Conservation (phyloP, 1,140 invertebrate genomes). For the Zaprionus taronus region DNA sequence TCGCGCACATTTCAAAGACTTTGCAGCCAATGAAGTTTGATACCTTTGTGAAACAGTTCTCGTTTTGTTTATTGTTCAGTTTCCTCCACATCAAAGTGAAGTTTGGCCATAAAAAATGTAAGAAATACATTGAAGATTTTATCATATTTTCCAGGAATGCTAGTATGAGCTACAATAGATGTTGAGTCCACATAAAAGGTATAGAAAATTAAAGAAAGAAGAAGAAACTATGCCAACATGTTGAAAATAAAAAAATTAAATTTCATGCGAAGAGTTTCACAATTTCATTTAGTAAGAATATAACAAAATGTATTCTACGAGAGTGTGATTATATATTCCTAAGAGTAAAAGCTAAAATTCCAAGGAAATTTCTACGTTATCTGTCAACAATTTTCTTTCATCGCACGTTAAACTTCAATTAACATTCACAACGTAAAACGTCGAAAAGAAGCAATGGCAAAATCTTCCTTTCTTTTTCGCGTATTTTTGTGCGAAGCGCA, state of each 20-base stretch:
- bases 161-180: not conserved
- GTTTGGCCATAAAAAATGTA: slow-evolving; percentile 38
- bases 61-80: slow-evolving; percentile 41
- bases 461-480: slow-evolving; percentile 41
- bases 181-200: not conserved
- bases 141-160: not conserved
- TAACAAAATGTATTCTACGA: not conserved
- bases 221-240: not conserved
- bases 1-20: slow-evolving; percentile 36
- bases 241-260: not conserved
- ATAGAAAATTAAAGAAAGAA: not conserved
- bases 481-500: slow-evolving; percentile 39
- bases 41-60: slow-evolving; percentile 56
- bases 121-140: not conserved
- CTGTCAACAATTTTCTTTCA: slow-evolving; percentile 21
- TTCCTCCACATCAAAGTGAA: slow-evolving; percentile 16
- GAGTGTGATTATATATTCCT: not conserved
- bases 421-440: slow-evolving; percentile 57
- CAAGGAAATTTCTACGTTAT: slow-evolving; percentile 6
- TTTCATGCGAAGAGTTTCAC: not conserved
- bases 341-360: not conserved
- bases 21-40: slow-evolving; percentile 69
- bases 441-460: slow-evolving; percentile 55
- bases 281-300: not conserved
- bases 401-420: slow-evolving; percentile 55